Evolutionary conservation across 2,888 invertebrate genomes (phyloP), one percentile per base, ranked within the genome.

Genomic region (Mesorhabditis sp.): DNA sequence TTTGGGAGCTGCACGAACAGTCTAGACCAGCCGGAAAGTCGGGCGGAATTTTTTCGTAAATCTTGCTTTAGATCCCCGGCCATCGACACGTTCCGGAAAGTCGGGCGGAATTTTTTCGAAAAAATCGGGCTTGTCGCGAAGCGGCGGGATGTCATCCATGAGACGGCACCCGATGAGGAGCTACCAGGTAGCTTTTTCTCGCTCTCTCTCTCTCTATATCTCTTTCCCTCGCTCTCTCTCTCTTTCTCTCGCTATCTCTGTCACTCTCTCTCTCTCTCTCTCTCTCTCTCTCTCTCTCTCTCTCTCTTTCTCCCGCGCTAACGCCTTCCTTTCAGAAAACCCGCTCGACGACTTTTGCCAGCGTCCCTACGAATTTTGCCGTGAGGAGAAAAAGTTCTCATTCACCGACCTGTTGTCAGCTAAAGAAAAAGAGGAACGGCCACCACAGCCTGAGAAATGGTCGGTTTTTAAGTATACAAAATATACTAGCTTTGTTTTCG

Each of bases 61-160:
- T 7, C 58, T 2, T 50, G 10, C 7, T 50, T 50, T n/a, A 82
- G 82, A 70, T 83, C 83, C 4, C 83, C 83, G 4, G 83, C 83
- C 2, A 70, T 84, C 4, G 83, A 83, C 44, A 81, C 80, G 6
- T 70, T 83, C 43, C 75, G 83, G 45, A 80, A 81, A 71, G 74
- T 81, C 10, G 76, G 80, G 6, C 69, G 76, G 62, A 74, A 76
- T 15, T 67, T 84, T 28, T 70, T 83, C 15, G 74, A 82, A 67
- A 79, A 77, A 63, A 75, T 82, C 43, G 79, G 82, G 63, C 76
- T 77, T 4, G 66, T 76, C 13, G 72, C 74, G 4, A 78, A 76
- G 66, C 77, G 75, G 66, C 74, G 74, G 67, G 81, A 78, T 65
- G 75, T 81, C 43, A 67, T 82, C 28, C 75, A 74, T 5, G 68